Evolutionary conservation across 2,113 vertebrate genomes (phyloP), one percentile per base, ranked within the genome.

Genomic region (Xyliphius kryptos): DNA sequence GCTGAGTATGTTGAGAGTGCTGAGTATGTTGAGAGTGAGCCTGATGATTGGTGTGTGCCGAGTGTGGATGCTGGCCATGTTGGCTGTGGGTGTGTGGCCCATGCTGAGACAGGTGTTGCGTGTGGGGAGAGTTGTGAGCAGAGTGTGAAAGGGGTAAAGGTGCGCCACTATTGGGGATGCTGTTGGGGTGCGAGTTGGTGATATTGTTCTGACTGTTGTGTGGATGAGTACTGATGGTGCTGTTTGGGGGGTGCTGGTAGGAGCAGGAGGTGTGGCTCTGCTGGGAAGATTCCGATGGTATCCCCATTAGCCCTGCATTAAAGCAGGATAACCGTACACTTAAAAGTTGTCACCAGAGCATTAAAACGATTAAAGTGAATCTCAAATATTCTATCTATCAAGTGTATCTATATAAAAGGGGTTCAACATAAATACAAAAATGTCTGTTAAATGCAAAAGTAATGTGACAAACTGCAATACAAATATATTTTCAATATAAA

Each of bases 241-340:
- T 91, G 76, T 88, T 87, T 55, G 89, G 90, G 80, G 91, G 90
- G 82, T 92, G 91, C 79, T 94, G 92, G 85, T 93, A 94, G 69
- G 92, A 91, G 86, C 92, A 94, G n/a, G 92, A 90, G 71, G 89
- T 92, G 81, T 94, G 92, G 76, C 87, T 87, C 82, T 89, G 91
- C 81, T 92, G 92, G 66, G 92, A 82, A 48, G 90, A 80, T 63
- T 93, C 91, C 1, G 92, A 87, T 13, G 88, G 87, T 73, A 94
- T 86, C 67, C 82, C 90, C 86, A 93, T 91, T 82, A 92, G 78
- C 79, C 89, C 92, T 94, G 82, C 46, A 55, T n/a, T 19, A 38
- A n/a, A n/a, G n/a, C n/a, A n/a, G n/a, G n/a, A 43, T 3, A 8
- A 43, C 40, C 9, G 36, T 13, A 43, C 40, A 43, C 40, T 9